Percentiles rank a stretch among this genome's conserved stretches.
Conservation (phyloP, 2,113 vertebrate genomes). For the Lophura nycthemera region DNA sequence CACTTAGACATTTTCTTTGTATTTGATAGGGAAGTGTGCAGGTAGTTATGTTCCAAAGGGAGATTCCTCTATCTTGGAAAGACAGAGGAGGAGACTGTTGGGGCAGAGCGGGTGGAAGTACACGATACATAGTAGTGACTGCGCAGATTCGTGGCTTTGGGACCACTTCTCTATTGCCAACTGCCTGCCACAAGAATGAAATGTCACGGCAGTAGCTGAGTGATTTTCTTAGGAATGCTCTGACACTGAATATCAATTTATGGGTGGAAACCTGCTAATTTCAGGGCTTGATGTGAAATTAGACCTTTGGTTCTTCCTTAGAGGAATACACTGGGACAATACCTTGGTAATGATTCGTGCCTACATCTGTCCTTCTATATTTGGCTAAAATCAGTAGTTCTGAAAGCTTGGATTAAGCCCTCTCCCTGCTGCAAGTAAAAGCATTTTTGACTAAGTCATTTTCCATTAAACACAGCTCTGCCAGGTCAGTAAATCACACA, state of each 20-base stretch:
- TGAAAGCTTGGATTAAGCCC: slow-evolving; percentile 22
- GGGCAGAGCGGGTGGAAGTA: background rate
- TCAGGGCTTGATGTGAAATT: background rate
- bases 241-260: background rate
- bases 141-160: accelerated
- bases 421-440: slow-evolving; percentile 19
- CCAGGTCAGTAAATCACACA: slow-evolving; percentile 55
- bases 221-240: background rate
- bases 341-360: background rate
- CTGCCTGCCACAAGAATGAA: background rate
- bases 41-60: background rate
- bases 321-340: background rate
- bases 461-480: slow-evolving; percentile 41
- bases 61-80: background rate
- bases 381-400: slow-evolving; percentile 17
- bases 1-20: background rate
- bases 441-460: slow-evolving; percentile 30
- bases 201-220: background rate
- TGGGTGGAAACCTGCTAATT: background rate
- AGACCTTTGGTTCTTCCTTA: background rate
- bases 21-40: background rate
- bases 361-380: background rate
- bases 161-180: background rate
- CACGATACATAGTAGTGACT: background rate
- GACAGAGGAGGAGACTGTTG: accelerated